phyloP scores from a whole-genome alignment of 2,888 invertebrate species.

The Brenthis daphne region DNA sequence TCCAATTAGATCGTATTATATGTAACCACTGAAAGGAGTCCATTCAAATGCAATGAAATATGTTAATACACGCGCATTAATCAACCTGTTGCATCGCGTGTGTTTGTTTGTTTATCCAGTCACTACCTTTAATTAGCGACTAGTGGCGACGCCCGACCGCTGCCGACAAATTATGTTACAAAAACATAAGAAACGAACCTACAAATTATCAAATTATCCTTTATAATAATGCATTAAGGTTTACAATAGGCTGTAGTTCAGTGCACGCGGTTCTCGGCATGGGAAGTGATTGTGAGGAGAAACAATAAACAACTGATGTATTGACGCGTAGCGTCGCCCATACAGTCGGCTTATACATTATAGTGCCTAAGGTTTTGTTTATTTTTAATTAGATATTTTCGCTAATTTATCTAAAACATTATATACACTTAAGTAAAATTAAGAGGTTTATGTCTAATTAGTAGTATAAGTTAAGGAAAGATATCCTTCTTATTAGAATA shows the following conservation, averaged over 20 bases:
- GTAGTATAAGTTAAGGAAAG: too few relatives aligned
- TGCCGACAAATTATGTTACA: neutral
- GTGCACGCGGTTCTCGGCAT: neutral
- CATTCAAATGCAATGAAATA: conserved; percentile 44
- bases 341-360: too few relatives aligned
- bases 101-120: conserved; percentile 61
- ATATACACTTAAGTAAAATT: too few relatives aligned
- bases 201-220: neutral
- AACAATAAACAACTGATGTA: conserved; percentile 1
- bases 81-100: conserved; percentile 24
- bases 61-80: conserved; percentile 26
- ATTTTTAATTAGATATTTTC: too few relatives aligned
- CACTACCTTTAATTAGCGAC: conserved; percentile 62
- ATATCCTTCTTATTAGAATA: too few relatives aligned
- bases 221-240: neutral
- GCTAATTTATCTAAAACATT: too few relatives aligned
- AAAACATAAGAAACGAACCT: neutral
- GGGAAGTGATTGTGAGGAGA: conserved; percentile 11
- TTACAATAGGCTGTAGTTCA: too few relatives aligned
- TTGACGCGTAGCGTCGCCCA: too few relatives aligned
- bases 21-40: conserved; percentile 32
- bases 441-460: too few relatives aligned
- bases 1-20: conserved; percentile 35
- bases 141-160: conserved; percentile 35
- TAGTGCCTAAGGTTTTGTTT: too few relatives aligned